Base-by-base conservation (phyloP, 2,113 vertebrate genomes). In the Montifringilla adamsi region DNA sequence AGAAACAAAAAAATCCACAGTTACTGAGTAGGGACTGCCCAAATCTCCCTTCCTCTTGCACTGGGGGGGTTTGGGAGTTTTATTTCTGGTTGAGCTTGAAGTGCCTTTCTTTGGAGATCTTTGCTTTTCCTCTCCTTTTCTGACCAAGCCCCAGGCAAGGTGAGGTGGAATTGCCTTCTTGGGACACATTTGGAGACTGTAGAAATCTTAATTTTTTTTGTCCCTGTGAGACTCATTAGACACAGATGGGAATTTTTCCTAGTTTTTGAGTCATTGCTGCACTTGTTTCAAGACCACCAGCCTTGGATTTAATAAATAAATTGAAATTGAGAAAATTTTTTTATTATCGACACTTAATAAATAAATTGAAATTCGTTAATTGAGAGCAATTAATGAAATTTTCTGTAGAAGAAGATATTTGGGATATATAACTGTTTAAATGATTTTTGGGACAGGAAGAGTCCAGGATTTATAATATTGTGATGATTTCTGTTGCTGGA, bases 51-150 rank as follows among this genome's bases (percentile, higher is more conserved):
- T 60, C 23, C 18, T 33, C 27, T 5, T 0, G 2, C 13, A 31
- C 3, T 0, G 0, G 26, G 31, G 31, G 21, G 15, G 3, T 17
- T 55, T 2, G 9, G 26, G 26, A 63, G 17, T 46, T 72, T 53
- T 31, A 27, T 33, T 78, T 88, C 53, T 39, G n/a, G 0, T 14
- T 33, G 31, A 28, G 22, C n/a, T 41, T 20, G 1, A 28, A 66
- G 27, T 13, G 10, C 33, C 30, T 70, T 66, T 85, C 21, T 35
- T 64, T 2, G 1, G 58, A 13, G 17, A 50, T 8, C 16, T 73
- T 85, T 63, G 56, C 21, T 64, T 56, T 90, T 30, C 59, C 13
- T 74, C 9, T 46, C 14, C 56, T 55, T 63, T 31, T 10, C 28
- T 1, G 9, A 39, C 47, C 35, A 63, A 68, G 30, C 33, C 22